phyloP scores from a whole-genome alignment of 2,113 vertebrate species.

The Sturnus vulgaris region DNA sequence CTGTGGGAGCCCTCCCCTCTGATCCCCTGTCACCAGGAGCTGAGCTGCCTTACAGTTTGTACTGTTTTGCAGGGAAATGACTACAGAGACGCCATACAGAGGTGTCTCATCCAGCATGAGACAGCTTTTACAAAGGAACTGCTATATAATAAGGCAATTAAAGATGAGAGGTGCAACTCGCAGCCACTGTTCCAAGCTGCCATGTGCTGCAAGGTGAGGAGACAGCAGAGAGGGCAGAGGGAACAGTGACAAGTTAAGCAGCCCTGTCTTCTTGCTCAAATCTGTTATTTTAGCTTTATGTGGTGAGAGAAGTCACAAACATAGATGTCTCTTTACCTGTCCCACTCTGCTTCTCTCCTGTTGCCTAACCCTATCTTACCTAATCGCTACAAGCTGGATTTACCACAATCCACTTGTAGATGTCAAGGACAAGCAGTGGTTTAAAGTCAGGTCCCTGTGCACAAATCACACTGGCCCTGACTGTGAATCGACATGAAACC shows the following conservation, averaged over 20 bases:
- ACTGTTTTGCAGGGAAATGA: background rate
- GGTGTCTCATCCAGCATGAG: too few species aligned
- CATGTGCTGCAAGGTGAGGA: background rate
- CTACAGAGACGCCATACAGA: background rate
- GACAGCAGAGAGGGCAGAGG: background rate
- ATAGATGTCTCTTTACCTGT: background rate
- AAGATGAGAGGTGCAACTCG: background rate
- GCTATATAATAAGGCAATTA: background rate
- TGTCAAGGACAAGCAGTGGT: background rate
- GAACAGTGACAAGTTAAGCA: background rate
- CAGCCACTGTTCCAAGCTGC: background rate
- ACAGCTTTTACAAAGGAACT: background rate
- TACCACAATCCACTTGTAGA: background rate
- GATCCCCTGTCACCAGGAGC: background rate
- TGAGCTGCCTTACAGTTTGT: background rate
- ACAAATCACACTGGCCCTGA: background rate
- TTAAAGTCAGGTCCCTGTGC: background rate
- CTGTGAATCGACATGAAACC: fast-evolving
- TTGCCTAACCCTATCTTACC: background rate
- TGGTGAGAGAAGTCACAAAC: background rate
- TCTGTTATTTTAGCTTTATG: background rate
- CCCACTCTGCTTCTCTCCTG: background rate
- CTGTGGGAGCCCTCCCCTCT: background rate
- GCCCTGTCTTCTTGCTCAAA: background rate
- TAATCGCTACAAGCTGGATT: background rate